A percentile compares a stretch with the other conserved stretches of the same genome.
These are phyloP conservation scores for Zosterops borbonicus DNA, from an alignment of 2,113 vertebrate genomes.

Conservation along the genomic window DNA sequence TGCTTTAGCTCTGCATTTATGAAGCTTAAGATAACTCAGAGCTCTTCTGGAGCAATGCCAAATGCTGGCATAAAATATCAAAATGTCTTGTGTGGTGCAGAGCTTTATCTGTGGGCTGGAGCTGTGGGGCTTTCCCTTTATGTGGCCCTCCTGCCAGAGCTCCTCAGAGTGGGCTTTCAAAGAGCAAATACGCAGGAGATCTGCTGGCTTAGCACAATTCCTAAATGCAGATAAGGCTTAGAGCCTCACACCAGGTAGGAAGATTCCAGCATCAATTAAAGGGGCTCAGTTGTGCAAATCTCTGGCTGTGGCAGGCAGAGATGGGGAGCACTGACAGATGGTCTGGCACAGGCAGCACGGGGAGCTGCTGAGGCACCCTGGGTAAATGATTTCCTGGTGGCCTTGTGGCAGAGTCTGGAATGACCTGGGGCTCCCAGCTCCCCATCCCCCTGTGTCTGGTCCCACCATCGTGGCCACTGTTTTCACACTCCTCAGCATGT, in stretches of 20 bases:
- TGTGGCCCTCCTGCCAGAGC: slow-evolving; percentile 31
- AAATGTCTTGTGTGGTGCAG: slow-evolving; percentile 10
- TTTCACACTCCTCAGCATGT: background rate
- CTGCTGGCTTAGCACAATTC: slow-evolving; percentile 40
- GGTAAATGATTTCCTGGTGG: background rate
- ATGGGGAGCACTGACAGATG: slow-evolving; percentile 42
- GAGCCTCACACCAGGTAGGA: slow-evolving; percentile 46
- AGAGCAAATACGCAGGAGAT: slow-evolving; percentile 22
- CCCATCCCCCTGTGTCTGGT: rapidly evolving
- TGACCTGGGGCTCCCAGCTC: background rate
- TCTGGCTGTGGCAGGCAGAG: slow-evolving; percentile 24
- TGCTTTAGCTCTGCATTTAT: slow-evolving; percentile 45
- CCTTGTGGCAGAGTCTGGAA: background rate
- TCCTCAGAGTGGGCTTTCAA: slow-evolving; percentile 14
- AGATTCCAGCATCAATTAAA: slow-evolving; percentile 41
- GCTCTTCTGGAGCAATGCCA: slow-evolving; percentile 45
- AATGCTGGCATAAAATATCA: slow-evolving; percentile 42
- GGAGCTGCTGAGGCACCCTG: background rate
- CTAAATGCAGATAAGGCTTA: slow-evolving; percentile 61
- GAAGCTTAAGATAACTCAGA: slow-evolving; percentile 65
- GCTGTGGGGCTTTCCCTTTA: slow-evolving; percentile 42
- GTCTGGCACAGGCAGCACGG: background rate
- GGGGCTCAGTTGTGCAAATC: slow-evolving; percentile 41
- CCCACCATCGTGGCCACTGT: rapidly evolving
- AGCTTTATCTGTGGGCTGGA: slow-evolving; percentile 63